A percentile compares a stretch with the other conserved stretches of the same genome.
Conservation (phyloP, 1,140 invertebrate genomes). For the Drosophila gunungcola region DNA sequence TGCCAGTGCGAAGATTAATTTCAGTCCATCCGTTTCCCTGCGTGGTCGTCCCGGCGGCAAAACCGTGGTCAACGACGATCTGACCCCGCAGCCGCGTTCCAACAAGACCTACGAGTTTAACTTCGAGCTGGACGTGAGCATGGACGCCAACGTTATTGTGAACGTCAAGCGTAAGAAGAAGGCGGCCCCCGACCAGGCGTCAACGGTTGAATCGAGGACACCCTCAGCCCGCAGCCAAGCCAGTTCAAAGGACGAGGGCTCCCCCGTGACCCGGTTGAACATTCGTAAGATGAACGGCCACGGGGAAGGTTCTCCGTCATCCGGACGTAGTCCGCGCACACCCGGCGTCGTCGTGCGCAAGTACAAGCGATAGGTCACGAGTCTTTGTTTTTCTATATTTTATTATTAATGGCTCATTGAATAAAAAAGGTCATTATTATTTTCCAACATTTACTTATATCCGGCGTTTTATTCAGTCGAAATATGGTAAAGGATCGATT, state of each 20-base stretch:
- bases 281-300: slow-evolving; percentile 57
- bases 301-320: not conserved
- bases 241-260: slow-evolving; percentile 18
- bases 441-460: slow-evolving; percentile 3
- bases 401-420: slow-evolving; percentile 12
- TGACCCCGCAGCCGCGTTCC: slow-evolving; percentile 72
- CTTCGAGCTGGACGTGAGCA: slow-evolving; percentile 81
- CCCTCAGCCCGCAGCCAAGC: slow-evolving; percentile 22
- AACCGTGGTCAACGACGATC: slow-evolving; percentile 75
- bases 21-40: slow-evolving; percentile 67
- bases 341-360: slow-evolving; percentile 68
- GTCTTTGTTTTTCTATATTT: slow-evolving; percentile 8
- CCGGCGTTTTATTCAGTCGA: not conserved
- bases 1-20: slow-evolving; percentile 64
- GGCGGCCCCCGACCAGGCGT: slow-evolving; percentile 9
- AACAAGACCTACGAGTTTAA: slow-evolving; percentile 84
- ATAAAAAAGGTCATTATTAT: slow-evolving; percentile 27
- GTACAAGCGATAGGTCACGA: slow-evolving; percentile 37
- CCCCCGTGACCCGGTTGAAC: slow-evolving; percentile 67
- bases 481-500: too few relatives aligned
- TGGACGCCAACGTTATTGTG: slow-evolving; percentile 84
- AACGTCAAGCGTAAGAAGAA: slow-evolving; percentile 84
- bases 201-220: slow-evolving; percentile 3
- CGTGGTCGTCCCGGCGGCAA: slow-evolving; percentile 56
- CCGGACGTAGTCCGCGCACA: slow-evolving; percentile 64